Evolutionary conservation across 1,140 invertebrate species (phyloP).

Genomic region (Caerostris darwini): DNA sequence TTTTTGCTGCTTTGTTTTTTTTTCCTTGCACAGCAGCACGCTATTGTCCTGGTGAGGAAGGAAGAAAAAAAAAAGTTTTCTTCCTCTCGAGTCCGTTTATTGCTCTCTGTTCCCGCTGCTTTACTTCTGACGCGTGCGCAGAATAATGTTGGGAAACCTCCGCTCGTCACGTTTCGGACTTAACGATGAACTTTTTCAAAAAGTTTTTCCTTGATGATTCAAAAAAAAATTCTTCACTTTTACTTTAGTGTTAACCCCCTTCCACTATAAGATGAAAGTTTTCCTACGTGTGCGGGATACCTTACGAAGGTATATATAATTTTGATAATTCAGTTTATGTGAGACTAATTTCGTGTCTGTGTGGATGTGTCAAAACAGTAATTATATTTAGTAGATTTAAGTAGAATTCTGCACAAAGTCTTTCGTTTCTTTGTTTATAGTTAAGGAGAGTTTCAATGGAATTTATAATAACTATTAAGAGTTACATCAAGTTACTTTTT

Average conservation of each 20-base stretch:
- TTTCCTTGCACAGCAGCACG: background rate
- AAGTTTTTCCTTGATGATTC: slow-evolving; percentile 14
- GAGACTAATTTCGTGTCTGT: too few species aligned
- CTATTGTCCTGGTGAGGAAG: background rate
- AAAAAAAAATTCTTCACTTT: slow-evolving; percentile 2
- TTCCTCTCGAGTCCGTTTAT: slow-evolving; percentile 47
- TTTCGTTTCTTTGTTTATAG: too few species aligned
- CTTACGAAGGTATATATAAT: background rate
- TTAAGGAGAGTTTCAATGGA: too few species aligned
- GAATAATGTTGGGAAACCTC: slow-evolving; percentile 26
- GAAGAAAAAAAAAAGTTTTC: background rate
- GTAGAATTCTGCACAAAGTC: too few species aligned
- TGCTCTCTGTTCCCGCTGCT: slow-evolving; percentile 48
- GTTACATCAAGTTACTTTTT: too few species aligned
- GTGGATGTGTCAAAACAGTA: too few species aligned
- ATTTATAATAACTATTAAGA: too few species aligned
- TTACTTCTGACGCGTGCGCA: slow-evolving; percentile 54
- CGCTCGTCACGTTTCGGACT: slow-evolving; percentile 33
- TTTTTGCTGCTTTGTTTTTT: background rate
- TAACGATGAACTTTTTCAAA: slow-evolving; percentile 65
- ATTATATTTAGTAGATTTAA: too few species aligned
- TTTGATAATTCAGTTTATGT: background rate
- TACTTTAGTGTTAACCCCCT: background rate
- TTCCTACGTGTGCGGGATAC: slow-evolving; percentile 40
- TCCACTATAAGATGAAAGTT: background rate